phyloP scores from a whole-genome alignment of 1,140 invertebrate genomes.

The Drosophila bocki region DNA sequence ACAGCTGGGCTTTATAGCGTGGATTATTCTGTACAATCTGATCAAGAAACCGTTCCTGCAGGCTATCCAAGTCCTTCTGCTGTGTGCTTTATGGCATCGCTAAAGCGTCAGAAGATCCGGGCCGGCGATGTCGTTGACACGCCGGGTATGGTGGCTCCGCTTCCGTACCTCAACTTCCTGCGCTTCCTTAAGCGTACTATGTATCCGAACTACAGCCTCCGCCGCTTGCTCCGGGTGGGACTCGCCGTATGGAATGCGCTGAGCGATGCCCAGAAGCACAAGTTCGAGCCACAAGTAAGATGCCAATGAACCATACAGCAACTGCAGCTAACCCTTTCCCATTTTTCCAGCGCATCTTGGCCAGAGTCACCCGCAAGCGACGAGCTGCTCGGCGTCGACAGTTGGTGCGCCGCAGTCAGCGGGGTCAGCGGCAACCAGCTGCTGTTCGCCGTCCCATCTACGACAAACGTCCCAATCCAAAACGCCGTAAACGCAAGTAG shows the following conservation, averaged over 20 bases:
- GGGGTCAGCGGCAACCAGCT: not conserved
- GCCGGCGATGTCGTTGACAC: conserved; percentile 35
- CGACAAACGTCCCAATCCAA: conserved; percentile 2
- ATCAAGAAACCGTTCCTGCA: conserved; percentile 10
- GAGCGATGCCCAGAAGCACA: conserved; percentile 17
- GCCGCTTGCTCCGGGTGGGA: conserved; percentile 42
- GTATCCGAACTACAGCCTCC: conserved; percentile 4
- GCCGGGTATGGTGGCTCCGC: conserved; percentile 20
- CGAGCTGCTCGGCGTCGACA: not conserved
- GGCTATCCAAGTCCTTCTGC: not conserved
- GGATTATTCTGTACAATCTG: not conserved
- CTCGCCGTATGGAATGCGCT: conserved; percentile 34
- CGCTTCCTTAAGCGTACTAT: conserved; percentile 43
- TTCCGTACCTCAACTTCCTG: conserved; percentile 62
- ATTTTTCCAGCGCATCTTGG: conserved; percentile 38
- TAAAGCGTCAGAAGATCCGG: not conserved
- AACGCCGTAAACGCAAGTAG: conserved; percentile 7
- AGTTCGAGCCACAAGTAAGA: conserved; percentile 46
- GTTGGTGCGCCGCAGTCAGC: conserved; percentile 3
- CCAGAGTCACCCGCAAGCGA: conserved; percentile 16
- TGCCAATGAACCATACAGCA: not conserved
- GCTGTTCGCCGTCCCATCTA: conserved; percentile 42
- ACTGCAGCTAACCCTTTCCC: not conserved
- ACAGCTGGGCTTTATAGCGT: conserved; percentile 1
- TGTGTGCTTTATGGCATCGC: not conserved